These are phyloP conservation scores for Amazona ochrocephala DNA, from an alignment of 2,797 vertebrate genomes.

Conservation along the genomic window DNA sequence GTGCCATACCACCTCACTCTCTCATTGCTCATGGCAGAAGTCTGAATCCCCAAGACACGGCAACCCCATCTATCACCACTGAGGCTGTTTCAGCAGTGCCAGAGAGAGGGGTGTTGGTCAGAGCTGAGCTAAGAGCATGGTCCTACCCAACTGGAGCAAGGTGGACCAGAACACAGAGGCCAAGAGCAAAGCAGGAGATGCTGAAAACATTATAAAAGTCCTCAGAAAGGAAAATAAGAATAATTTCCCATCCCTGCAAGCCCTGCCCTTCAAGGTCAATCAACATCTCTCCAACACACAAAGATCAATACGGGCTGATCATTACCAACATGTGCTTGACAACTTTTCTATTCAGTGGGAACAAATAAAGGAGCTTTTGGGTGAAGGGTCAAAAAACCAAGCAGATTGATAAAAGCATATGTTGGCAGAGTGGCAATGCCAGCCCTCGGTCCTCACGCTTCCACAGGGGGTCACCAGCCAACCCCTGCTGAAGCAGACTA, in stretches of 20 bases:
- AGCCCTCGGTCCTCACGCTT: not conserved
- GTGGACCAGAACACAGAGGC: not conserved
- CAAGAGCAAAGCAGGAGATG: not conserved
- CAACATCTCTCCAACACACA: not conserved
- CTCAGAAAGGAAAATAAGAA: not conserved
- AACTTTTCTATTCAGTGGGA: not conserved
- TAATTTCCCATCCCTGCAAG: not conserved
- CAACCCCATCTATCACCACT: not conserved
- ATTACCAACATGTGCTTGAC: fast-evolving
- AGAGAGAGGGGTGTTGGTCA: not conserved
- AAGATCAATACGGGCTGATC: not conserved
- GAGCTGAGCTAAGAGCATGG: not conserved
- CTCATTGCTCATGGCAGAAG: not conserved
- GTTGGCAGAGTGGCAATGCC: not conserved
- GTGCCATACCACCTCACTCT: not conserved
- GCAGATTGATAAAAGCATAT: not conserved
- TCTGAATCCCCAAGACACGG: not conserved
- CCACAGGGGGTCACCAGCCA: fast-evolving
- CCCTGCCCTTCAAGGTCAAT: not conserved
- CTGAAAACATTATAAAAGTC: not conserved
- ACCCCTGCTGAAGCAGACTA: not conserved
- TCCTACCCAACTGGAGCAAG: not conserved
- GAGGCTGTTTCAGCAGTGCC: not conserved
- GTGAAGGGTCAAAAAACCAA: not conserved
- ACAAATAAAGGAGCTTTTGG: not conserved